These are phyloP conservation scores for Mesochorus sp. DNA, from an alignment of 2,888 invertebrate species.

Conservation along the genomic window DNA sequence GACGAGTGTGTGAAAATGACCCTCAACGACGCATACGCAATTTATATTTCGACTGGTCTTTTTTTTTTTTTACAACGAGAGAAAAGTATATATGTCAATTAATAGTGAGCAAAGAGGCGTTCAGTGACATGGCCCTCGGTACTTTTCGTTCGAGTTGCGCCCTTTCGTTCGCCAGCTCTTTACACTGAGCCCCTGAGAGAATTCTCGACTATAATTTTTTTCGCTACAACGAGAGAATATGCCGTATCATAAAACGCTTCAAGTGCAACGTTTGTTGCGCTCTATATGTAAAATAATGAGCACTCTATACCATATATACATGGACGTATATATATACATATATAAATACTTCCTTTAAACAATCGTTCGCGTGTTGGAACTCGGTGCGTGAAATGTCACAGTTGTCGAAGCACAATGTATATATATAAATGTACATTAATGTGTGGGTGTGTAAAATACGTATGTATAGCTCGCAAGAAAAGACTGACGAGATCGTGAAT, in stretches of 20 bases:
- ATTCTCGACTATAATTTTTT: constrained; percentile 28
- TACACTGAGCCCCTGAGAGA: constrained; percentile 13
- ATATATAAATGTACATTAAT: background rate
- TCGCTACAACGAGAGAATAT: background rate
- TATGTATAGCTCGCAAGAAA: constrained; percentile 5
- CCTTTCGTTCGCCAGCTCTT: background rate
- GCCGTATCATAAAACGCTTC: constrained; percentile 12
- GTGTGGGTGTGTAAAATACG: background rate
- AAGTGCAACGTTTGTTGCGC: background rate
- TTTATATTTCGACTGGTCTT: constrained; percentile 36
- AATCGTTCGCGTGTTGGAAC: constrained; percentile 53
- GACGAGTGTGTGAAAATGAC: constrained; percentile 62
- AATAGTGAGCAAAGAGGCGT: too few relatives aligned
- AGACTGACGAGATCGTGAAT: constrained; percentile 66
- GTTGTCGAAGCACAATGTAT: constrained; percentile 26
- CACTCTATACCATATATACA: background rate
- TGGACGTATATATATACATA: background rate
- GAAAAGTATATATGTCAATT: background rate
- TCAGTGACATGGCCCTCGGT: too few relatives aligned
- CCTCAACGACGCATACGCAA: constrained; percentile 34
- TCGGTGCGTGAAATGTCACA: constrained; percentile 45
- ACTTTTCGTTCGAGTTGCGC: background rate
- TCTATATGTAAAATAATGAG: constrained; percentile 43
- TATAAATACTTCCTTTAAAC: constrained; percentile 30
- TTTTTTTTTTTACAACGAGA: background rate